Conservation (phyloP, 2,888 invertebrate species). For the Chrysolina oricalcia region DNA sequence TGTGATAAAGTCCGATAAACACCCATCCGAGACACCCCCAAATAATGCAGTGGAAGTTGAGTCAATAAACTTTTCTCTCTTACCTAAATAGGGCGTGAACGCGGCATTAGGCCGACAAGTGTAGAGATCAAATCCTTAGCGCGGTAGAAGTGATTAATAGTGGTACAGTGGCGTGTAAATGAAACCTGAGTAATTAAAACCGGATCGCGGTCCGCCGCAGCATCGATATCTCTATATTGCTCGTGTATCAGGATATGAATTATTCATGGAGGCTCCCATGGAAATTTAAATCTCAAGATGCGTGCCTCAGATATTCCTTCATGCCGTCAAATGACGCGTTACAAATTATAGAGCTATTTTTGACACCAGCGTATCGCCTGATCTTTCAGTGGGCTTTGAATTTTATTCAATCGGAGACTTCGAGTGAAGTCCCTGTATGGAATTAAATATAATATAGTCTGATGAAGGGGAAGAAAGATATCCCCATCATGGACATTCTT, state of each 20-base stretch:
- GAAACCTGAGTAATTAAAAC: conserved; percentile 65
- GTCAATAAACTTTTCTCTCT: conserved; percentile 20
- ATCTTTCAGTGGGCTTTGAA: not conserved
- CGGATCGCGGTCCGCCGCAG: conserved; percentile 62
- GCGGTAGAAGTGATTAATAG: conserved; percentile 46
- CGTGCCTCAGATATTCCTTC: conserved; percentile 59
- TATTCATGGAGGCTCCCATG: conserved; percentile 66
- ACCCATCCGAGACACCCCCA: conserved; percentile 5
- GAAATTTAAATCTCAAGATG: conserved; percentile 69
- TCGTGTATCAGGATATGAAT: conserved; percentile 66
- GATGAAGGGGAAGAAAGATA: no score
- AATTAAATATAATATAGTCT: not conserved
- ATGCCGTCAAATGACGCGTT: conserved; percentile 57
- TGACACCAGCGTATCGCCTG: conserved; percentile 27
- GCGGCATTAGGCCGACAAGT: conserved; percentile 62
- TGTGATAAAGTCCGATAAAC: conserved; percentile 8
- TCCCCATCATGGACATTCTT: no score
- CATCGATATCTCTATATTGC: conserved; percentile 66
- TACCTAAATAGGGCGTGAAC: conserved; percentile 40
- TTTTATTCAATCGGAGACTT: not conserved
- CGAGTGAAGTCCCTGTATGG: not conserved
- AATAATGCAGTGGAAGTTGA: conserved; percentile 20
- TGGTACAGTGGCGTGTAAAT: conserved; percentile 23
- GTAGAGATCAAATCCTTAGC: conserved; percentile 60
- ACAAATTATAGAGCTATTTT: conserved; percentile 54